Base-by-base conservation (phyloP, 2,888 invertebrate species). In the Liodrosophila aerea region DNA sequence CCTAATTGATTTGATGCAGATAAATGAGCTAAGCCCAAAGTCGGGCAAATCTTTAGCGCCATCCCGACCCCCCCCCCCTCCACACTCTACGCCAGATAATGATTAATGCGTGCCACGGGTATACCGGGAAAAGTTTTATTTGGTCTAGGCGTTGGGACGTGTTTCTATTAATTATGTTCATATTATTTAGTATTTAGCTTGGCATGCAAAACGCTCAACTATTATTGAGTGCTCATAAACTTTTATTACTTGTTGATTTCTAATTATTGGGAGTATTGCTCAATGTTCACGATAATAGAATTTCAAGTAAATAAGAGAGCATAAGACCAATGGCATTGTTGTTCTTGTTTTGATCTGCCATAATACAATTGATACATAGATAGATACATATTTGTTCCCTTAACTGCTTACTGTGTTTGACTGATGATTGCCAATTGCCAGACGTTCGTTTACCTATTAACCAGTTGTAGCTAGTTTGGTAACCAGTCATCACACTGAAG, bases 1-100 rank as follows among this genome's bases (percentile, higher is more conserved):
- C 64, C 86, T 85, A 82, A 82, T 82, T 82, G 82, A 80, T 82
- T 83, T 75, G 84, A 76, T 86, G 68, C 73, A 84, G 84, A 84
- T 84, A 82, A 85, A 80, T 81, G 84, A 81, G 71, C 73, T 60
- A 43, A 64, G 54, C 51, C 52, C n/a, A 53, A 53, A 66, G 60
- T 47, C 49, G 22, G 57, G n/a, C 52, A 53, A 66, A 57, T 49
- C 36, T n/a, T 53, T 52, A 30, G 16, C 49, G 13, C 12, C 33
- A 30, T 16, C 31, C 30, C 7, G 1, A 29, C 2, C 13, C 12
- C 33, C 27, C 70, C 29, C 34, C 34, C 33, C 27, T 39, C 22
- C 22, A 22, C 43, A 29, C 54, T 69, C 78, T 73, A 63, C 65
- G 74, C 72, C 62, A 62, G 58, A 82, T 75, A 78, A 85, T 85